Evolutionary conservation across 2,888 invertebrate genomes (phyloP), one percentile per base, ranked within the genome.

Genomic region (Diarsia mendica): DNA sequence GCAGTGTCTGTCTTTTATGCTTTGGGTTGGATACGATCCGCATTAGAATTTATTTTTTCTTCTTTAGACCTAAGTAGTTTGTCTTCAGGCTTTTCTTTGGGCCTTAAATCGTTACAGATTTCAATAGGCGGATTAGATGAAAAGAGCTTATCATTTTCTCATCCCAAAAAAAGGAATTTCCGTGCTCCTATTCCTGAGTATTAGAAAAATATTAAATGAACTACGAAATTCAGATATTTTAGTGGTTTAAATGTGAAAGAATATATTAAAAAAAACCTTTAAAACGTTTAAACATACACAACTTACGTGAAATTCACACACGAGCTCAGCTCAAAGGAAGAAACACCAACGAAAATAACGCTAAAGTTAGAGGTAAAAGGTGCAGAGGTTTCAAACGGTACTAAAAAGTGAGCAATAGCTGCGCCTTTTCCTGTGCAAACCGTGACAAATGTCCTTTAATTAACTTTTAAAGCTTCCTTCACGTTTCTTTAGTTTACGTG

Each of bases 391-490:
- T 55, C n/a, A 63, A 80, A 80, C 33, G 55, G 67, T 55, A 73
- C 63, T 73, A 53, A 73, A 79, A 73, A 80, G 69, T 68, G 46
- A 71, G 44, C n/a, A 68, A 76, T 76, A 48, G 20, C 80, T 70
- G 39, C 44, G 23, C 18, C 33, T 65, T 82, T 83, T 72, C 80
- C 67, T 58, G 65, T 46, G 63, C 63, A 68, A 60, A 33, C 23
- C 72, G 51, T 71, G n/a, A 65, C 48, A 58, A 82, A 82, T 71
- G 70, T 80, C 67, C 65, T 77, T 68, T 83, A 80, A 84, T 84
- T 84, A 84, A 84, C 72, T 53, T 68, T 70, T 63, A 73, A 80
- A 70, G 63, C 63, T 82, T 60, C 13, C 64, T 70, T 68, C 28
- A 23, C 51, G n/a, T 73, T 80, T 58, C 44, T 72, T 70, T 39